Evolutionary conservation across 2,888 invertebrate species (phyloP).

Genomic region (Microctonus brassicae): DNA sequence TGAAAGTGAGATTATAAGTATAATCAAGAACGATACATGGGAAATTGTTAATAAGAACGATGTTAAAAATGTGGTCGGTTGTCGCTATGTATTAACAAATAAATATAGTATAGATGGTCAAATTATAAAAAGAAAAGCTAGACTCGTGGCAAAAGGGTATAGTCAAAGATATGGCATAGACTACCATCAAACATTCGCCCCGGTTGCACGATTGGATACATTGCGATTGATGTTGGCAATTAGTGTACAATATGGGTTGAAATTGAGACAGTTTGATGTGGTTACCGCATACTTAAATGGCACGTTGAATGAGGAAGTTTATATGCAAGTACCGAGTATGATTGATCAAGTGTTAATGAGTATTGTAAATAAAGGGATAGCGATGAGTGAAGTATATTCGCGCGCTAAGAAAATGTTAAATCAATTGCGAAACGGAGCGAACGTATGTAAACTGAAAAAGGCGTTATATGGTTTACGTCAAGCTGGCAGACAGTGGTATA

Average conservation of each 20-base stretch:
- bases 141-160: no score
- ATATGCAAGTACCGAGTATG: constrained; percentile 29
- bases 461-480: no score
- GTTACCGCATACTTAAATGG: constrained; percentile 38
- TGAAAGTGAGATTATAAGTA: no score
- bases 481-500: constrained; percentile 45
- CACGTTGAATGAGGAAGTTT: no score
- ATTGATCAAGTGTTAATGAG: constrained; percentile 17
- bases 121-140: no score
- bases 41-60: not conserved
- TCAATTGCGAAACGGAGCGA: constrained; percentile 24
- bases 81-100: no score
- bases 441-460: constrained; percentile 34
- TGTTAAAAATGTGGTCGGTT: no score
- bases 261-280: constrained; percentile 34
- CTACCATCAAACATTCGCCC: no score
- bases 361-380: not conserved
- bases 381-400: not conserved
- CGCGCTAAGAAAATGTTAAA: constrained; percentile 29
- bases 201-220: constrained; percentile 19
- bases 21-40: constrained; percentile 1
- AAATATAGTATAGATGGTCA: no score
- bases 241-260: constrained; percentile 6
- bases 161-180: no score
- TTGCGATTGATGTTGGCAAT: constrained; percentile 26